These are phyloP conservation scores for Mactra quadrangularis DNA, from an alignment of 1,140 invertebrate species.

Conservation along the genomic window DNA sequence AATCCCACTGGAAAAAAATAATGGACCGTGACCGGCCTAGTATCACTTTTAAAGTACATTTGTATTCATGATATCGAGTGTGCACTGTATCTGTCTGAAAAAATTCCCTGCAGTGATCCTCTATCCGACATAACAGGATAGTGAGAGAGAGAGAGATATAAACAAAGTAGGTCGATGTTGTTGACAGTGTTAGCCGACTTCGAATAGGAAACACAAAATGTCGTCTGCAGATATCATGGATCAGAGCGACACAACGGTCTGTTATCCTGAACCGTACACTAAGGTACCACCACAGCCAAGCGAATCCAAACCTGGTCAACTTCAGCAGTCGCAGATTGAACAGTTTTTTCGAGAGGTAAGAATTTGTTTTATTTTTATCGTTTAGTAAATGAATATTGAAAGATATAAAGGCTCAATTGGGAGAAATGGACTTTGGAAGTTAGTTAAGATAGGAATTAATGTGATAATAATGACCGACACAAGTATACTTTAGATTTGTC, in stretches of 20 bases:
- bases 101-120: too few species aligned
- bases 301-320: slow-evolving; percentile 73
- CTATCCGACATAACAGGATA: too few species aligned
- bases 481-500: not conserved
- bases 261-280: slow-evolving; percentile 60
- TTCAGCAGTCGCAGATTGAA: slow-evolving; percentile 67
- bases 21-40: too few species aligned
- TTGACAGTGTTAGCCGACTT: too few species aligned
- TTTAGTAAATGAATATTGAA: not conserved
- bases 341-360: slow-evolving; percentile 77
- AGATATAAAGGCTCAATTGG: not conserved
- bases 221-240: slow-evolving; percentile 2
- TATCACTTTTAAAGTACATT: too few species aligned
- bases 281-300: slow-evolving; percentile 70
- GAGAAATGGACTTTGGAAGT: not conserved
- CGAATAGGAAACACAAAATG: not conserved
- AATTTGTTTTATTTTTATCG: slow-evolving; percentile 23
- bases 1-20: too few species aligned
- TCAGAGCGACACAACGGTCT: not conserved
- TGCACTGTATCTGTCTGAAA: too few species aligned
- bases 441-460: not conserved
- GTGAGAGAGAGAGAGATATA: too few species aligned
- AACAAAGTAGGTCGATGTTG: too few species aligned
- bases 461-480: too few species aligned
- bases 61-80: too few species aligned